Evolutionary conservation across 2,113 vertebrate species (phyloP).

Genomic region (Gila orcuttii): DNA sequence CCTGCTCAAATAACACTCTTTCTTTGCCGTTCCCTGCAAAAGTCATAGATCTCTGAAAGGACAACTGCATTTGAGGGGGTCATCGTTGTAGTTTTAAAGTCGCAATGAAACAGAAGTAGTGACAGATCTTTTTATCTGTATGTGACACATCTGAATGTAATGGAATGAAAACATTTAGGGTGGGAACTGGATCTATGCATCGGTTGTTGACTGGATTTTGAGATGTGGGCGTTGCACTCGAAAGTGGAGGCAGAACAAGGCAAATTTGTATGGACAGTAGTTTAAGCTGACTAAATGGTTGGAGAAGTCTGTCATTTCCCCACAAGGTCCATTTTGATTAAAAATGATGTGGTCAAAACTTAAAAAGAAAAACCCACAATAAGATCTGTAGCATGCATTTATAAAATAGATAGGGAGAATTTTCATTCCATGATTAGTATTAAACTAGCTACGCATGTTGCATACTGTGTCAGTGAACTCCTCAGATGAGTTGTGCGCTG

Average conservation of each 20-base stretch:
- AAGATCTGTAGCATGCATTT: not conserved
- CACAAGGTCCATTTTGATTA: too few species aligned
- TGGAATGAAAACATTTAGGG: not conserved
- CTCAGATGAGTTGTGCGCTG: slow-evolving; percentile 67
- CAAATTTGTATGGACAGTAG: too few species aligned
- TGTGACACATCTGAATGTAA: not conserved
- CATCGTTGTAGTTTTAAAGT: not conserved
- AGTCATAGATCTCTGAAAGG: slow-evolving; percentile 24
- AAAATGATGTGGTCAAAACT: too few species aligned
- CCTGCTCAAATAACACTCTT: slow-evolving; percentile 41
- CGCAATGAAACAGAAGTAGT: not conserved
- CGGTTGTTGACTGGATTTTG: not conserved
- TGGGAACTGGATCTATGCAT: not conserved
- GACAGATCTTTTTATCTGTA: not conserved
- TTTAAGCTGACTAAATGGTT: too few species aligned
- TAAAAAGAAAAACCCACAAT: not conserved
- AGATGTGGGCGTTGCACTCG: not conserved
- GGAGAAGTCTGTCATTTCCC: too few species aligned
- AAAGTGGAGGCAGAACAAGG: too few species aligned
- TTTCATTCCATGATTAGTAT: not conserved
- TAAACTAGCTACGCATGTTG: not conserved
- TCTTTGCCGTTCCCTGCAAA: not conserved
- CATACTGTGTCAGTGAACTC: slow-evolving; percentile 47
- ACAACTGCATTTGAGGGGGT: not conserved
- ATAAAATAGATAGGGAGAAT: not conserved